Base-by-base conservation (phyloP, 2,113 vertebrate species). In the Formicarius rufipectus region DNA sequence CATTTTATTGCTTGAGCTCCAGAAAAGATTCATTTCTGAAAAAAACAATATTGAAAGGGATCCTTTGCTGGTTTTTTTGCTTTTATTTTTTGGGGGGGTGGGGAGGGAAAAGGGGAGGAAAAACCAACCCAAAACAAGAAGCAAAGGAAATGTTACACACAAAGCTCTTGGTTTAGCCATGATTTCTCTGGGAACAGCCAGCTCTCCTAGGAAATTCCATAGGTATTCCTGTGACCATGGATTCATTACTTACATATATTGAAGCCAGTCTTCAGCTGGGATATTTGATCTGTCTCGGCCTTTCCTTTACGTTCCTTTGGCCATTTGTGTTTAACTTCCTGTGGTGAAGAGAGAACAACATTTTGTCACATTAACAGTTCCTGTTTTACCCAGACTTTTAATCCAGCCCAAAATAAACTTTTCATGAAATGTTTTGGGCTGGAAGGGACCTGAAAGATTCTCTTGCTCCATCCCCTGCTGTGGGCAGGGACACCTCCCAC, bases 1-100 rank as follows among this genome's bases (percentile, higher is more conserved):
- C 31, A 24, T 72, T 84, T 84, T 28, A 22, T 39, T 71, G 30
- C 45, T 35, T 40, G 18, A 87, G n/a, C 23, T 66, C 33, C n/a
- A 52, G 2, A 5, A 37, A 93, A 30, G 6, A 18, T n/a, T 67
- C 56, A 22, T 27, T 45, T 47, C 31, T 42, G 30, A 62, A 27
- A 37, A n/a, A 52, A 72, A 77, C n/a, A 40, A 62, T 6, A 12
- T 12, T 50, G 44, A 64, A 42, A 5, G 56, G 76, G 4, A 52
- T 5, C 3, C 17, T 71, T 42, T 52, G 3, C 7, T 2, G n/a
- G n/a, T 2, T 6, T 19, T 53, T n/a, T 33, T 24, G n/a, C n/a
- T n/a, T n/a, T n/a, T n/a, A n/a, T n/a, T n/a, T n/a, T n/a, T n/a
- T n/a, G n/a, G n/a, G n/a, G n/a, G n/a, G 40, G 40, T 24, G 25